Percentiles rank a stretch among this genome's conserved stretches.
phyloP scores from a whole-genome alignment of 2,113 vertebrate genomes.

The Ophthalmolycus amberensis region DNA sequence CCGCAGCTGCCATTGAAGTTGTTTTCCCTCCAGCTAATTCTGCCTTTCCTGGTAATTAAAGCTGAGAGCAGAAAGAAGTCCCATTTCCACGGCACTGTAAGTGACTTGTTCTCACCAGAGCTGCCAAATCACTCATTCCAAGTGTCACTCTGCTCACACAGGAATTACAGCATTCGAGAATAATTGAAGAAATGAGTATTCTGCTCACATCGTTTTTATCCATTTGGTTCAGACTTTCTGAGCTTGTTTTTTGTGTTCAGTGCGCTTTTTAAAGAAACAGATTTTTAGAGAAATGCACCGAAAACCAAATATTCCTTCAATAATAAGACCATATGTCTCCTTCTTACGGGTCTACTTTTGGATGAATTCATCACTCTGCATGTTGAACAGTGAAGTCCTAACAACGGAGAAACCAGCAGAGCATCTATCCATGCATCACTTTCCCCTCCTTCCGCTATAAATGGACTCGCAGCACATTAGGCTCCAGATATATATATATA shows the following conservation, averaged over 20 bases:
- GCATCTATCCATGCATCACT: neutral
- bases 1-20: neutral
- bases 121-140: slow-evolving; percentile 24
- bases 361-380: neutral
- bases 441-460: slow-evolving; percentile 30
- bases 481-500: slow-evolving; percentile 55
- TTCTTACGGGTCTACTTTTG: neutral
- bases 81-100: slow-evolving; percentile 1
- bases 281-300: neutral
- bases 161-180: slow-evolving; percentile 6
- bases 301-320: neutral
- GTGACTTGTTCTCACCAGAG: neutral
- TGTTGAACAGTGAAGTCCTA: neutral
- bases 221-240: neutral
- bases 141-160: neutral
- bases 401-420: neutral
- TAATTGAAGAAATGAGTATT: slow-evolving; percentile 7
- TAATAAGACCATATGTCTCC: neutral
- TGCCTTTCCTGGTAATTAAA: neutral
- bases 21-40: neutral
- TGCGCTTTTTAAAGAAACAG: neutral
- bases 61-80: slow-evolving; percentile 14
- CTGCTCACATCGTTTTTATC: neutral
- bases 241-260: neutral
- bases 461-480: slow-evolving; percentile 38